Base-by-base conservation (phyloP, 1,140 invertebrate species). In the Adoxophyes honmai region DNA sequence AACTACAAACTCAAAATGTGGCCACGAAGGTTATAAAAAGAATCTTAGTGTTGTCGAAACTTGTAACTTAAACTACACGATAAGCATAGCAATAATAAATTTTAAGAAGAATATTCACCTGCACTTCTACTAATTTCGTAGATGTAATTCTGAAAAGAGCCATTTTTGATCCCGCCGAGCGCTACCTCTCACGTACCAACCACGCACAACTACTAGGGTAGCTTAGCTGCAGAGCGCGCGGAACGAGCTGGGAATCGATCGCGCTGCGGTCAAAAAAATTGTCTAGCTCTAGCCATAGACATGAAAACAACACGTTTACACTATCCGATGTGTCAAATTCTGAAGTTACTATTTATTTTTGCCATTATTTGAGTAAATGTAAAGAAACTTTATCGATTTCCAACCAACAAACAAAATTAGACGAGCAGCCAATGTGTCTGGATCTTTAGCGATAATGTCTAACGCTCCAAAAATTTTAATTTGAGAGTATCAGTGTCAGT, bases 101-200 rank as follows among this genome's bases (percentile, higher is more conserved):
- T 52, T 48, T 42, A 52, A 60, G 48, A 62, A 28, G 11, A 33
- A 21, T 66, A 73, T 44, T 81, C 78, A 86, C 83, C 83, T 86
- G 83, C 62, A 78, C 68, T 68, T 86, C 83, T 44, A 73, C 60
- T 60, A 86, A 73, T 78, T 70, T 83, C 14, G 78, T 67, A 62
- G 76, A 72, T 36, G 79, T 80, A 71, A 82, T 83, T 68, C 80
- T 84, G 76, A 84, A 86, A 62, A 86, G 75, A 78, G 79, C 78
- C 83, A 86, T 86, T 68, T 75, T 78, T 78, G 55, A 72, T 72
- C 66, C 77, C 78, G 77, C 77, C 78, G 71, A 82, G 70, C 75
- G 74, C 74, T 70, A 73, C 68, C 70, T 72, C 70, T 69, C 73
- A 69, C 64, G 64, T 70, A 74, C 70, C 73, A 78, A 71, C 70